Conservation (phyloP, 2,797 vertebrate genomes). For the Cynopterus sphinx region DNA sequence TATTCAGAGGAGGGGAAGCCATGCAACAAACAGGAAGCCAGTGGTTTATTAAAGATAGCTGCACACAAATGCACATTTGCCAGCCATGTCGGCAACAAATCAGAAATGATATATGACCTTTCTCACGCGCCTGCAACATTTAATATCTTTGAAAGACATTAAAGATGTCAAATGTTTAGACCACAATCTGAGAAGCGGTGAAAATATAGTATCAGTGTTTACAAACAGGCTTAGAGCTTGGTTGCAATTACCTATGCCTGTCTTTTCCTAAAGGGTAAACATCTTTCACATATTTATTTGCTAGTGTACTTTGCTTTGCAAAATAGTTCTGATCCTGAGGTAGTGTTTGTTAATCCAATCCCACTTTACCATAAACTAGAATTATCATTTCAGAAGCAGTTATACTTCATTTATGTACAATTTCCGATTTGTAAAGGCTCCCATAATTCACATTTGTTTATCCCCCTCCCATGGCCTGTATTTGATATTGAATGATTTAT, state of each 20-base stretch:
- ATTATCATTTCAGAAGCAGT: conserved; percentile 76
- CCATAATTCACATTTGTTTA: conserved; percentile 53
- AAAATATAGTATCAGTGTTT: conserved; percentile 62
- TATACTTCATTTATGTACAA: conserved; percentile 71
- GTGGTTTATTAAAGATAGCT: conserved; percentile 71
- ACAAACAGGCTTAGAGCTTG: conserved; percentile 50
- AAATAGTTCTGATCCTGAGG: conserved; percentile 74
- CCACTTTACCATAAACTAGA: conserved; percentile 61
- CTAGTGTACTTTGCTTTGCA: conserved; percentile 73
- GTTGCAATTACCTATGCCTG: conserved; percentile 62
- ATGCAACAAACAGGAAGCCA: conserved; percentile 49
- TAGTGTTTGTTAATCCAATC: conserved; percentile 70
- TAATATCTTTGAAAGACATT: conserved; percentile 77
- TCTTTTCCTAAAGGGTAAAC: conserved; percentile 76
- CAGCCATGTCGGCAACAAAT: conserved; percentile 57
- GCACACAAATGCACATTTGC: conserved; percentile 53
- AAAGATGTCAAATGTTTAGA: conserved; percentile 70
- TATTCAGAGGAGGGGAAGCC: conserved; percentile 68
- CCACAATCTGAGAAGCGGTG: conserved; percentile 49
- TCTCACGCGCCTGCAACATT: conserved; percentile 62
- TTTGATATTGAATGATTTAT: conserved; percentile 76
- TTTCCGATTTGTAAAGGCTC: conserved; percentile 33
- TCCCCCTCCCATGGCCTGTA: not conserved
- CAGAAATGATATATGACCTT: conserved; percentile 73
- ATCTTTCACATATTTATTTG: conserved; percentile 70